phyloP scores from a whole-genome alignment of 1,140 invertebrate genomes.

The Habropoda laboriosa region DNA sequence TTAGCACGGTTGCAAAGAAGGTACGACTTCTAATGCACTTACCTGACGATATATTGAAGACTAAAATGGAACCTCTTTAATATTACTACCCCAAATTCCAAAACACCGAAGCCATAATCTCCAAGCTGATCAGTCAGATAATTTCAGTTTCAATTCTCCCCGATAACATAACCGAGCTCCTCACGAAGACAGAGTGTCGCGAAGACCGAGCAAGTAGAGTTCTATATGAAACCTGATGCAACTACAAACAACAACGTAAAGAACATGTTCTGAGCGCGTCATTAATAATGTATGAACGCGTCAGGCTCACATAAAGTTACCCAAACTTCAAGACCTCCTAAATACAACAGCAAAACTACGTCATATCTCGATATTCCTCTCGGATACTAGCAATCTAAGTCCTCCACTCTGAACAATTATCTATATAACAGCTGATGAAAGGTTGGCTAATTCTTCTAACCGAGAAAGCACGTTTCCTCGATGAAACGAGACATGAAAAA shows the following conservation, averaged over 20 bases:
- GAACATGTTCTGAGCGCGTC: constrained; percentile 1
- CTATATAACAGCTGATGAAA: no score
- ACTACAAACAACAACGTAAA: background rate
- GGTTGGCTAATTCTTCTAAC: background rate
- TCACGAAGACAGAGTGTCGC: constrained; percentile 1
- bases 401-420: background rate
- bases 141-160: background rate
- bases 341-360: background rate
- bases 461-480: no score
- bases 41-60: no score
- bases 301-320: background rate
- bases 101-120: no score
- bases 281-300: constrained; percentile 31
- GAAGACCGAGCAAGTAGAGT: constrained; percentile 3
- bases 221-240: background rate
- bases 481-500: background rate
- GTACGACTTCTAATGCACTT: no score
- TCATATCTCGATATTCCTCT: background rate
- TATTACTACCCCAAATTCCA: no score
- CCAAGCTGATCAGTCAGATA: no score
- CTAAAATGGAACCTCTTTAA: no score
- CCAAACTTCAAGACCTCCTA: constrained; percentile 5
- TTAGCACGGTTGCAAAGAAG: no score
- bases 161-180: background rate
- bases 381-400: background rate